A percentile compares a stretch with the other conserved stretches of the same genome.
These are phyloP conservation scores for Castor canadensis DNA, from an alignment of 2,113 vertebrate species.

Conservation along the genomic window DNA sequence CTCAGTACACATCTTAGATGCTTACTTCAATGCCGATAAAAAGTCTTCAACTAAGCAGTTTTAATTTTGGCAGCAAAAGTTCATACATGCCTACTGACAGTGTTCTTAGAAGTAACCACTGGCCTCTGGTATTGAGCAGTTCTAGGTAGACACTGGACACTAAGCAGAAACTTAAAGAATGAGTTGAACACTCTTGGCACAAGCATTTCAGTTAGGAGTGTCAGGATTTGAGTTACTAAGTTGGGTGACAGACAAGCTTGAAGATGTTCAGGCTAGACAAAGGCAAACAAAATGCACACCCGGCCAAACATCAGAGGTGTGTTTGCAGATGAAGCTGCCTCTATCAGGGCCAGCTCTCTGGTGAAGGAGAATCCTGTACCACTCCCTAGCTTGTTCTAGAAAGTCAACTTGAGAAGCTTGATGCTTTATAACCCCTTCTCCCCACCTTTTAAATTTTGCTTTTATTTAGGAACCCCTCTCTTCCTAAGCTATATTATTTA, in stretches of 20 bases:
- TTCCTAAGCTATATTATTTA: neutral
- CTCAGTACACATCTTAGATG: no score
- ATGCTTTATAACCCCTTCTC: neutral
- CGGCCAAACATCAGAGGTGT: neutral
- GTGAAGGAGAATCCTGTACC: no score
- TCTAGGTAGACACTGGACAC: no score
- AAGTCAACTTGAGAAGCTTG: neutral
- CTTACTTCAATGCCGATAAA: no score
- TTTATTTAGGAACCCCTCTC: no score
- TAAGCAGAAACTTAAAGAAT: no score
- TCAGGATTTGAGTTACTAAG: neutral
- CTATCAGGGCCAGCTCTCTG: no score
- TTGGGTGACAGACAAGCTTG: neutral
- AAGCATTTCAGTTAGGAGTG: neutral
- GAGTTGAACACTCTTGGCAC: neutral
- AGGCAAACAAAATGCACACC: neutral
- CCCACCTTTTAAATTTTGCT: rapidly evolving
- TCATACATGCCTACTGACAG: no score
- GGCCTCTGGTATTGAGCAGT: neutral
- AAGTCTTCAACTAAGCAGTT: no score
- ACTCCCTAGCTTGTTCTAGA: no score
- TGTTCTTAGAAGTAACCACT: neutral
- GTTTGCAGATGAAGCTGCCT: neutral
- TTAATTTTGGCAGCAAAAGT: no score
- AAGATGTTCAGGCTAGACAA: neutral